Base-by-base conservation (phyloP, 2,113 vertebrate genomes). In the Cepphus grylle region DNA sequence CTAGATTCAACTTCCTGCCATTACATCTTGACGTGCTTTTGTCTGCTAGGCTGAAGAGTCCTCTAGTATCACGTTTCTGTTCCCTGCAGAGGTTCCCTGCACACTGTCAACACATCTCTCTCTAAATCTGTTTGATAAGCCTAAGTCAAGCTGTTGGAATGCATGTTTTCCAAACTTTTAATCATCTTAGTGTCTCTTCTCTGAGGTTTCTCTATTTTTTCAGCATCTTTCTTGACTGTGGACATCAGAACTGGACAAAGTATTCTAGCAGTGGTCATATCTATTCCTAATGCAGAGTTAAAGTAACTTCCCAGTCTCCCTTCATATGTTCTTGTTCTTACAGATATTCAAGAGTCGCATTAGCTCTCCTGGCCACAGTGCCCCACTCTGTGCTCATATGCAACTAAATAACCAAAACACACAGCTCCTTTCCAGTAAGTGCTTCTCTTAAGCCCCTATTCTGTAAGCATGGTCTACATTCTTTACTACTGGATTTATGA, bases 1-100 rank as follows among this genome's bases (percentile, higher is more conserved):
- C 85, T 88, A 62, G 62, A 80, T 94, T 71, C 55, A 81, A 4
- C 90, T 96, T 96, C 96, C 92, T 92, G 87, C 62, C 81, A 34
- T 83, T 88, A 90, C 19, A 70, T 70, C 90, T 77, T 86, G 88
- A 92, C 67, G 30, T 66, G 53, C 55, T 81, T 94, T 95, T 93
- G 66, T 93, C 94, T 97, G 93, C 74, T 77, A 58, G 36, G 42
- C 66, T 93, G 66, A 88, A 65, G 53, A 93, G 42, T 47, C 63
- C 58, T 86, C n/a, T n/a, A 86, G 71, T 62, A 95, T 94, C 81
- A 92, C 2, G 1, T 95, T 95, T 93, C 94, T 86, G 85, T 26
- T 95, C 91, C 93, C 87, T 55, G 47, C 50, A 74, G 84, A 87
- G 69, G 69, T 79, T 89, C 73, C 71, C 78, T 86, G 79, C 50